Conservation (phyloP, 2,888 invertebrate genomes). For the Ormyrus pomaceus region DNA sequence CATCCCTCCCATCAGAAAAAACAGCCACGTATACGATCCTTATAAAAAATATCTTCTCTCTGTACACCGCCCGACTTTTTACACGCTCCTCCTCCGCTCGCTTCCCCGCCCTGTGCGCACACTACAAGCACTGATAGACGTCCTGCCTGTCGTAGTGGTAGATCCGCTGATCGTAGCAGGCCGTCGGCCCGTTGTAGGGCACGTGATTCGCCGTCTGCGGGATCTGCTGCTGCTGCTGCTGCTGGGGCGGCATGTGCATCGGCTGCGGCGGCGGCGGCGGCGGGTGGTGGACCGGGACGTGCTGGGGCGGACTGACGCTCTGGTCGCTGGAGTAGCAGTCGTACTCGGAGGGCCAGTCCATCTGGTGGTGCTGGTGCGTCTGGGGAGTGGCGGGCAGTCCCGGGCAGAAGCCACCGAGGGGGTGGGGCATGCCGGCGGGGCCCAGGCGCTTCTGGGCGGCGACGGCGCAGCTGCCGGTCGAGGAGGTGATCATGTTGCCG, state of each 20-base stretch:
- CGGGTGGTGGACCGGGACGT: constrained; percentile 53
- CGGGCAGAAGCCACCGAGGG: constrained; percentile 30
- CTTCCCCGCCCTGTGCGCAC: neutral
- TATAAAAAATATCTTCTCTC: constrained; percentile 23
- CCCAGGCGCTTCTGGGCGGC: constrained; percentile 73
- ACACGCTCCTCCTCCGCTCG: neutral
- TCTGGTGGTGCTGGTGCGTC: constrained; percentile 5
- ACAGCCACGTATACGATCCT: neutral
- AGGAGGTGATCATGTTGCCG: constrained; percentile 84
- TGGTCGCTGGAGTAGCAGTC: constrained; percentile 73
- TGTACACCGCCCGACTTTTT: constrained; percentile 23
- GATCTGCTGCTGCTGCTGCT: constrained; percentile 61
- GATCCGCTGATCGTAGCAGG: constrained; percentile 71
- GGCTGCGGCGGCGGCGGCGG: constrained; percentile 18
- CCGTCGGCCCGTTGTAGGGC: constrained; percentile 30
- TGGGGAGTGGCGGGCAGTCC: neutral
- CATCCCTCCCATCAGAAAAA: neutral
- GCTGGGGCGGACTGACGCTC: constrained; percentile 57
- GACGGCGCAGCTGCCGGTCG: constrained; percentile 76
- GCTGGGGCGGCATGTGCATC: constrained; percentile 45
- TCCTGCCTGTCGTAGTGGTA: constrained; percentile 70
- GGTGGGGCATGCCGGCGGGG: constrained; percentile 61
- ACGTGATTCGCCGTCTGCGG: constrained; percentile 54
- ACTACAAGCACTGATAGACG: constrained; percentile 72
- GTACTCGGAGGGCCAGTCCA: constrained; percentile 63